These are phyloP conservation scores for Isurus oxyrinchus DNA, from an alignment of 2,113 vertebrate species.

Conservation along the genomic window DNA sequence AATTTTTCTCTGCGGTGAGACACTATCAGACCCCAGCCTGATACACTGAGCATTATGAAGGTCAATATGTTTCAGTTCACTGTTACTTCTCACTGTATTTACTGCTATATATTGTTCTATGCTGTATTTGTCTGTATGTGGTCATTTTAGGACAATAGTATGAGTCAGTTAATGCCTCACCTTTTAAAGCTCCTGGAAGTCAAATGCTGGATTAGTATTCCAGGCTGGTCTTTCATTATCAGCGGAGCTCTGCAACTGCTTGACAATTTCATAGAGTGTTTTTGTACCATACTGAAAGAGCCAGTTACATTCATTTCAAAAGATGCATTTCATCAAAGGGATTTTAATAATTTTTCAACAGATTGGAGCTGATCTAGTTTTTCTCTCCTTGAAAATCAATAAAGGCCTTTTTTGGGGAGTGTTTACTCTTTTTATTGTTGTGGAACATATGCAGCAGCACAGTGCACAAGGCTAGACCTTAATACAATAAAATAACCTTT, in stretches of 20 bases:
- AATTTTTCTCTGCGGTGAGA: background rate
- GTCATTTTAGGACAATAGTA: background rate
- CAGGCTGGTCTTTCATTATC: slow-evolving; percentile 12
- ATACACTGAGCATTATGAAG: background rate
- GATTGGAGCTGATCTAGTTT: background rate
- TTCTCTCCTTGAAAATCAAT: slow-evolving; percentile 19
- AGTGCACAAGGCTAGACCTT: background rate
- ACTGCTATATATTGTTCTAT: background rate
- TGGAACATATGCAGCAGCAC: background rate
- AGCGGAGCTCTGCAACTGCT: background rate
- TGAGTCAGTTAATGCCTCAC: background rate
- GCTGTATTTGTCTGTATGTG: background rate
- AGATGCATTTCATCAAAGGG: background rate
- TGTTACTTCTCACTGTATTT: background rate
- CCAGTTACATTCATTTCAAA: background rate
- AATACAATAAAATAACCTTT: background rate
- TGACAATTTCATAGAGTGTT: slow-evolving; percentile 4
- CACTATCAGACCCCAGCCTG: background rate
- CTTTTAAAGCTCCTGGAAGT: slow-evolving; percentile 23
- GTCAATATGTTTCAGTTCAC: background rate
- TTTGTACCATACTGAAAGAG: slow-evolving; percentile 11
- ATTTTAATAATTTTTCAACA: slow-evolving; percentile 32
- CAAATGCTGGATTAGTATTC: slow-evolving; percentile 23
- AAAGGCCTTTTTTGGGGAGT: background rate
- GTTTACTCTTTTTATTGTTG: background rate